A percentile compares a stretch with the other conserved stretches of the same genome.
Evolutionary conservation across 2,888 invertebrate species (phyloP).

Genomic region (Troides helena): DNA sequence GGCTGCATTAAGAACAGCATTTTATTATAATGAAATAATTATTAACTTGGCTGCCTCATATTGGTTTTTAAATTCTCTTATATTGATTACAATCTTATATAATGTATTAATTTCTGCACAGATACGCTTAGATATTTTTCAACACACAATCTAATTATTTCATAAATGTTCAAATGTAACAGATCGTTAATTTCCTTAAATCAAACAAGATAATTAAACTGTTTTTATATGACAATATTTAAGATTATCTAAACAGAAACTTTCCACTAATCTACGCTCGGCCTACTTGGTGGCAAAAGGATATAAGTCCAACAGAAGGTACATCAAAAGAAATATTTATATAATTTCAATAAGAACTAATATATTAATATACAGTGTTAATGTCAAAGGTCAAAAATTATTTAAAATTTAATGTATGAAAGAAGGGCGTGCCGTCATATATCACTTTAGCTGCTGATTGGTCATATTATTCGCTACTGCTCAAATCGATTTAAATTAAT

Average conservation of each 20-base stretch:
- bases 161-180: too few species aligned
- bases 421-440: conserved; percentile 24
- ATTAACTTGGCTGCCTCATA: conserved; percentile 3
- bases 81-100: neutral
- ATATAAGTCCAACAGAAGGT: too few species aligned
- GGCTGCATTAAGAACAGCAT: conserved; percentile 56
- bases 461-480: conserved; percentile 19
- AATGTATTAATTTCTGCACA: neutral
- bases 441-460: conserved; percentile 25
- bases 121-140: neutral
- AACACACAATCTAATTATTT: too few species aligned
- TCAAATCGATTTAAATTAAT: conserved; percentile 22
- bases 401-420: conserved; percentile 6
- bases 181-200: too few species aligned
- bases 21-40: conserved; percentile 52
- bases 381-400: neutral
- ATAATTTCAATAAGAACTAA: neutral
- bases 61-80: conserved; percentile 1
- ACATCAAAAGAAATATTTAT: too few species aligned
- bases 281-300: too few species aligned
- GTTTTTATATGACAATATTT: too few species aligned
- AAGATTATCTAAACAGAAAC: too few species aligned
- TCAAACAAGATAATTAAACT: too few species aligned
- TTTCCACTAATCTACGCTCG: too few species aligned
- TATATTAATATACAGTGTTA: neutral